Evolutionary conservation across 1,140 invertebrate genomes (phyloP), one percentile per base, ranked within the genome.

Genomic region (Copidosoma floridanum): DNA sequence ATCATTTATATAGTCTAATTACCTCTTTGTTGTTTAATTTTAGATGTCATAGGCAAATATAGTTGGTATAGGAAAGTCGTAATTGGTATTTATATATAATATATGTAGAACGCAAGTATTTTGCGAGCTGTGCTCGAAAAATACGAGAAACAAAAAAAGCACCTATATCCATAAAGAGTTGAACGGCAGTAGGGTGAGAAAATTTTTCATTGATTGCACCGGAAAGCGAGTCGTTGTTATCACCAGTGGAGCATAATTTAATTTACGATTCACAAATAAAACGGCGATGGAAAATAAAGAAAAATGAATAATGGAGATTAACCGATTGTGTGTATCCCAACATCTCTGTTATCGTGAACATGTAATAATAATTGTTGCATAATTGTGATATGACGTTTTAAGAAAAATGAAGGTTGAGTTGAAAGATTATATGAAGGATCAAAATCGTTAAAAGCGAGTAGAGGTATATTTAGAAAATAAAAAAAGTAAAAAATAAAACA

Each of bases 371-470:
- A 48, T n/a, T 48, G 35, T n/a, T 50, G 53, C 24, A 55, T 54
- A 55, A 61, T 61, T 61, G 58, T 61, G 58, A 61, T 61, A 61
- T 54, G 24, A 55, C 41, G 52, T 50, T 61, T 29, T 29, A n/a
- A 46, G 38, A 38, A 37, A 47, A 40, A 54, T n/a, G 10, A 26
- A 41, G 11, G n/a, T n/a, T n/a, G n/a, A n/a, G n/a, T n/a, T n/a
- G n/a, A n/a, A n/a, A n/a, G n/a, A n/a, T n/a, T n/a, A n/a, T n/a
- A n/a, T n/a, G n/a, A n/a, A n/a, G n/a, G n/a, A n/a, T n/a, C n/a
- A 3, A 21, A 50, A 50, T 35, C 26, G 21, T 23, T n/a, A 52
- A 37, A 35, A 38, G 7, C 50, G 35, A 52, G 14, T 52, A 24
- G 12, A n/a, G n/a, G 35, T 38, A 37, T 21, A 23, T 20, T 14